Percentiles rank a stretch among this genome's conserved stretches.
Evolutionary conservation across 2,888 invertebrate species (phyloP).

Genomic region (Pachliopta kotzebuea): DNA sequence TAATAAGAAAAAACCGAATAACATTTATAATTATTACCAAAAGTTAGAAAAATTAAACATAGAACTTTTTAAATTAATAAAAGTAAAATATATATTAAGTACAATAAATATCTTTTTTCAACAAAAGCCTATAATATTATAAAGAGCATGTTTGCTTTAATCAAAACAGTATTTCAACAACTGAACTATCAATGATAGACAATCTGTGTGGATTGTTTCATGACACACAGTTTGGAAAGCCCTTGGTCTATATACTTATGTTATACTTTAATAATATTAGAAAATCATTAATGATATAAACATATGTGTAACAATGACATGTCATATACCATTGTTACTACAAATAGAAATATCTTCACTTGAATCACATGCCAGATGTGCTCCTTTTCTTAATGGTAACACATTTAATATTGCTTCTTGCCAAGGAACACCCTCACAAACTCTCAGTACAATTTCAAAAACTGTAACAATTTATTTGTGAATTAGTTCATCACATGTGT

Average conservation of each 20-base stretch:
- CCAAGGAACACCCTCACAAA: conserved; percentile 90
- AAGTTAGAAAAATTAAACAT: no score
- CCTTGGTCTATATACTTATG: not conserved
- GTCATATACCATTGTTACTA: conserved; percentile 37
- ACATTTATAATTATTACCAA: no score
- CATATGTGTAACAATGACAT: conserved; percentile 28
- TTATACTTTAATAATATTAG: not conserved
- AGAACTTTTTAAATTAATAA: no score
- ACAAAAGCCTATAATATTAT: no score
- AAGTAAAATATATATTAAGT: no score
- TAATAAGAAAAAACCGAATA: no score
- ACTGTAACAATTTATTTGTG: conserved; percentile 79
- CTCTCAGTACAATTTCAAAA: conserved; percentile 89
- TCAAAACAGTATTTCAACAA: no score
- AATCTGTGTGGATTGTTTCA: no score
- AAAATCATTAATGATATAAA: not conserved
- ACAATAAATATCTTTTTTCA: no score
- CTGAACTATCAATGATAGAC: no score
- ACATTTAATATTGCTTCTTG: conserved; percentile 88
- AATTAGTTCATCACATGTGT: not conserved
- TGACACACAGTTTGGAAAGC: no score
- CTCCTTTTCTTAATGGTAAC: conserved; percentile 89
- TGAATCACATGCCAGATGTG: conserved; percentile 61
- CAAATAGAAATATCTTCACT: conserved; percentile 48
- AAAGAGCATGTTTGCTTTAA: no score